Conservation (phyloP, 2,797 vertebrate genomes). For the Anniella stebbinsi region DNA sequence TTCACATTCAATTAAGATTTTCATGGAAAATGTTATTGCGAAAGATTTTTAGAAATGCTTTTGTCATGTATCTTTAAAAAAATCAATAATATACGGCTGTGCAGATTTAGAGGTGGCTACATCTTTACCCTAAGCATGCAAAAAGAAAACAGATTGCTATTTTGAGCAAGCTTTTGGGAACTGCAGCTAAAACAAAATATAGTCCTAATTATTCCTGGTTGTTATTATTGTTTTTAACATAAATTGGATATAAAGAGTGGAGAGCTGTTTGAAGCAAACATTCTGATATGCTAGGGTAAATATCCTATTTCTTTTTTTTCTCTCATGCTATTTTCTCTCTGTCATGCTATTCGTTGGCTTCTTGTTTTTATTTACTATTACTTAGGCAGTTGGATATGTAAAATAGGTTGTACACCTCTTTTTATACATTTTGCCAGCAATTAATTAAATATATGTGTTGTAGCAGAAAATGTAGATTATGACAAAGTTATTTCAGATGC, state of each 20-base stretch:
- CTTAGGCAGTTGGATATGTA: neutral
- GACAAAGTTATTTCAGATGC: conserved; percentile 43
- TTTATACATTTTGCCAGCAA: neutral
- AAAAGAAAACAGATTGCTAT: conserved; percentile 8
- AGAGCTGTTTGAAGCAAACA: conserved; percentile 43
- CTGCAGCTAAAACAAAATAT: conserved; percentile 5
- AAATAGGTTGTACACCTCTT: neutral
- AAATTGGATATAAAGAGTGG: conserved; percentile 24
- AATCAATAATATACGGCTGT: neutral
- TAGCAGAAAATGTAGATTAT: conserved; percentile 7
- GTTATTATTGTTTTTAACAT: conserved; percentile 41
- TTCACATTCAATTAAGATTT: conserved; percentile 2
- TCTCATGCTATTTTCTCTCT: conserved; percentile 17
- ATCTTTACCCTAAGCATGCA: neutral
- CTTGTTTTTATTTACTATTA: conserved; percentile 20
- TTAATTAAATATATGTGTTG: conserved; percentile 4
- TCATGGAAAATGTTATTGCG: conserved; percentile 33
- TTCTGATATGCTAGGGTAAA: conserved; percentile 40
- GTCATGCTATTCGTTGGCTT: conserved; percentile 29
- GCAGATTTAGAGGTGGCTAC: neutral
- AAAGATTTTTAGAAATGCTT: conserved; percentile 13
- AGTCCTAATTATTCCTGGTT: conserved; percentile 22
- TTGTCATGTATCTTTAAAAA: neutral
- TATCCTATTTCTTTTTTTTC: conserved; percentile 47
- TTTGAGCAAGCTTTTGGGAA: neutral